Evolutionary conservation across 2,888 invertebrate genomes (phyloP).

Genomic region (Papilio elwesi): DNA sequence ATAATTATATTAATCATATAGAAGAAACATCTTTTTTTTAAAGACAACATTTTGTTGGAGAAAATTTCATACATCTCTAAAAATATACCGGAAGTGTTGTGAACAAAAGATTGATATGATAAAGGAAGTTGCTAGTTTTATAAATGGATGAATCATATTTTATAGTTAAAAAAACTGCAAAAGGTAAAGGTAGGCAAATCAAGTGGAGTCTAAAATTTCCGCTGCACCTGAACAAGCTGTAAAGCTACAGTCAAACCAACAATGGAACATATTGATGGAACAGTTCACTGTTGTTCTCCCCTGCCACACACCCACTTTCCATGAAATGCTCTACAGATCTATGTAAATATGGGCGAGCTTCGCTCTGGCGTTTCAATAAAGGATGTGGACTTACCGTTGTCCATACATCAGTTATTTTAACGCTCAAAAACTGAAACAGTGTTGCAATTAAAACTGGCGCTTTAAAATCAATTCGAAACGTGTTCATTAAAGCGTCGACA

Average conservation of each 20-base stretch:
- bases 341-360: conserved; percentile 7
- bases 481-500: background rate
- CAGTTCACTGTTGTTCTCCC: background rate
- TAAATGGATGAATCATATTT: too few relatives aligned
- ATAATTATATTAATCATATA: too few relatives aligned
- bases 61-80: too few relatives aligned
- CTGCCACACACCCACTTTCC: background rate
- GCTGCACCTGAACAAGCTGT: background rate
- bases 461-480: conserved; percentile 16
- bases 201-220: background rate
- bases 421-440: background rate
- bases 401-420: conserved; percentile 20
- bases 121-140: too few relatives aligned
- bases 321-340: background rate
- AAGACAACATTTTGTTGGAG: too few relatives aligned
- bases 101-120: too few relatives aligned
- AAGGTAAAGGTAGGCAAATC: background rate
- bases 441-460: background rate
- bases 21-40: too few relatives aligned
- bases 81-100: too few relatives aligned
- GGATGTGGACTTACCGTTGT: conserved; percentile 7
- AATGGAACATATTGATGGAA: conserved; percentile 4
- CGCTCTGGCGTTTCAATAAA: background rate
- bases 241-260: conserved; percentile 2
- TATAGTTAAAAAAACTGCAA: too few relatives aligned